These are phyloP conservation scores for Trissolcus japonicus DNA, from an alignment of 2,888 invertebrate species.

Conservation along the genomic window DNA sequence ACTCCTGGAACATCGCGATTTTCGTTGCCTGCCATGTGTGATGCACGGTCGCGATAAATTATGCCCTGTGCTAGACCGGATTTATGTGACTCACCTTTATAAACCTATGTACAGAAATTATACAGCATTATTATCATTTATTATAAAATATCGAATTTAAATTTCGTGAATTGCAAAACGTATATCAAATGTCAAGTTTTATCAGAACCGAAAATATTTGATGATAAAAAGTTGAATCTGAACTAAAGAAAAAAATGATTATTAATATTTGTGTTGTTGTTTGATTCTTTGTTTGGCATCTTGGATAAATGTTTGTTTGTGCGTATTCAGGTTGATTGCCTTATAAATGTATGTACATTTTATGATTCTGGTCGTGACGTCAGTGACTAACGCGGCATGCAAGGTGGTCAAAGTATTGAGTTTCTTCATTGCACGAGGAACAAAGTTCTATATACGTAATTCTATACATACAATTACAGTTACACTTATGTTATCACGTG, in stretches of 20 bases:
- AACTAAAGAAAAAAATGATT: too few relatives aligned
- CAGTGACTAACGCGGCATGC: conserved; percentile 61
- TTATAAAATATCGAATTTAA: too few relatives aligned
- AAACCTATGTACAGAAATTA: too few relatives aligned
- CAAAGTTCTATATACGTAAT: conserved; percentile 55
- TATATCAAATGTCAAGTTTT: too few relatives aligned
- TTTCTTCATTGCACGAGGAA: conserved; percentile 60
- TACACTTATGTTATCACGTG: conserved; percentile 54
- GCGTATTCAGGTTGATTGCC: conserved; percentile 27
- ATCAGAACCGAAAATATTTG: too few relatives aligned
- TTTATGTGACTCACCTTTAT: conserved; percentile 21
- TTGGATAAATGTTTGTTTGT: conserved; percentile 1
- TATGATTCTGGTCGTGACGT: conserved; percentile 60
- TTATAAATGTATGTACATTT: conserved; percentile 52
- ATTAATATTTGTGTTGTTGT: too few relatives aligned
- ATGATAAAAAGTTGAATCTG: too few relatives aligned
- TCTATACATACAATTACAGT: conserved; percentile 56
- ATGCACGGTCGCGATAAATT: conserved; percentile 53
- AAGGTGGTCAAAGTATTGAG: conserved; percentile 64
- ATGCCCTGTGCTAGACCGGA: conserved; percentile 28
- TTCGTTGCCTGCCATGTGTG: conserved; percentile 50
- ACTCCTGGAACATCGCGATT: conserved; percentile 58
- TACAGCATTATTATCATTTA: too few relatives aligned
- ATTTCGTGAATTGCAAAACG: too few relatives aligned
- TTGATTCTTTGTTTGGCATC: background rate